Base-by-base conservation (phyloP, 2,888 invertebrate species). In the Conops quadrifasciatus region DNA sequence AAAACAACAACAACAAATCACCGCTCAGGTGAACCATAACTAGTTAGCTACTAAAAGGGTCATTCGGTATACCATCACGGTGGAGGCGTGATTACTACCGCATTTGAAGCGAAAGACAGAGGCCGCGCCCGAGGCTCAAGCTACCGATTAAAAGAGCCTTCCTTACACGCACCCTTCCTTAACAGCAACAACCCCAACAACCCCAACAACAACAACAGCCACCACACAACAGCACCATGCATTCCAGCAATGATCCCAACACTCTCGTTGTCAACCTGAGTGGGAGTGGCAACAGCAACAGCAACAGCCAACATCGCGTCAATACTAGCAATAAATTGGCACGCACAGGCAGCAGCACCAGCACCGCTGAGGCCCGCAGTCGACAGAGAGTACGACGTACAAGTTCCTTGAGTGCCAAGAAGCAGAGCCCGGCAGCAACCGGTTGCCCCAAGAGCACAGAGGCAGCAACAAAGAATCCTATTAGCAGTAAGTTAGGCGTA, bases 181-280 rank as follows among this genome's bases (percentile, higher is more conserved):
- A 59, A 24, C 51, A 51, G 53, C 47, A 36, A 36, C 9, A 36
- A 36, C n/a, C n/a, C n/a, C 45, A 45, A n/a, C 49, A 49, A n/a
- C 4, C 4, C 4, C 19, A 49, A 49, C 58, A 58, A 26, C 28
- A 11, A 16, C 58, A 28, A 45, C 21, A 43, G 9, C 36, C 16
- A 56, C 30, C 56, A 71, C 19, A 21, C 65, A 56, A 66, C 11
- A 53, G 30, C 71, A 63, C 11, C 78, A 82, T 82, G 82, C 83
- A 82, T 83, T 82, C 82, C 82, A 82, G 78, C 77, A 80, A 80
- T 74, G 81, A 81, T 74, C 77, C 80, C 36, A 78, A 80, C 36
- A 79, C 80, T 47, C 76, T 78, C 36, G 73, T 71, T 26, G 64
- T 73, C 30, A 67, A 56, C 28, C 62, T 67, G 21, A 56, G 77